Conservation (phyloP, 2,113 vertebrate genomes). For the Falco punctatus region DNA sequence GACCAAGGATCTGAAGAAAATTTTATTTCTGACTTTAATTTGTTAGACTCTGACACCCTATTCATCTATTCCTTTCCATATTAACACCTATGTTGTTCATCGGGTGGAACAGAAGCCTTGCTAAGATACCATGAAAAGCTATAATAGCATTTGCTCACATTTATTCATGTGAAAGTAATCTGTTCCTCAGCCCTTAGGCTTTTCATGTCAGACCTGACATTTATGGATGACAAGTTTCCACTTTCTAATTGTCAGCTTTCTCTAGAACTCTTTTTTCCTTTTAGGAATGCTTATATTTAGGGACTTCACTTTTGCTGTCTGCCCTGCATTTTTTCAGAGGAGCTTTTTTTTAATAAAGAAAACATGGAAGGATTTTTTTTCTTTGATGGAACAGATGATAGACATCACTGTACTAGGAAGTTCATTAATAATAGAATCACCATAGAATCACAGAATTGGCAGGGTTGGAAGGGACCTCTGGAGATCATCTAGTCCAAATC, state of each 20-base stretch:
- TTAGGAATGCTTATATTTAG: background rate
- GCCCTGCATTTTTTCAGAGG: background rate
- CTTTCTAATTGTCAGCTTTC: background rate
- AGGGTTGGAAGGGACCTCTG: no score
- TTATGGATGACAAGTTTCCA: background rate
- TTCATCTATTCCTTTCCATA: background rate
- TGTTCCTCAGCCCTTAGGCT: background rate
- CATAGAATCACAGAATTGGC: no score
- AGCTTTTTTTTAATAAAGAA: background rate
- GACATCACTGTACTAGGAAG: background rate
- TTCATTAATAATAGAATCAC: background rate
- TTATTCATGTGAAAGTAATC: background rate
- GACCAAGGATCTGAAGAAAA: background rate
- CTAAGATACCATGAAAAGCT: background rate
- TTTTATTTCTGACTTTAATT: background rate
- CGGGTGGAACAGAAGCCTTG: background rate
- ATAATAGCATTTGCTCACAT: background rate
- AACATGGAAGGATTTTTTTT: background rate
- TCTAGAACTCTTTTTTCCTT: background rate
- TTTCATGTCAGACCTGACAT: background rate
- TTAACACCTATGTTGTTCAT: background rate
- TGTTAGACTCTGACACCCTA: background rate
- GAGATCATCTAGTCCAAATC: no score
- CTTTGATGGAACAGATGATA: background rate
- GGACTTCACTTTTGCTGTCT: background rate